phyloP scores from a whole-genome alignment of 2,888 invertebrate species.

The Notocelia uddmanniana region DNA sequence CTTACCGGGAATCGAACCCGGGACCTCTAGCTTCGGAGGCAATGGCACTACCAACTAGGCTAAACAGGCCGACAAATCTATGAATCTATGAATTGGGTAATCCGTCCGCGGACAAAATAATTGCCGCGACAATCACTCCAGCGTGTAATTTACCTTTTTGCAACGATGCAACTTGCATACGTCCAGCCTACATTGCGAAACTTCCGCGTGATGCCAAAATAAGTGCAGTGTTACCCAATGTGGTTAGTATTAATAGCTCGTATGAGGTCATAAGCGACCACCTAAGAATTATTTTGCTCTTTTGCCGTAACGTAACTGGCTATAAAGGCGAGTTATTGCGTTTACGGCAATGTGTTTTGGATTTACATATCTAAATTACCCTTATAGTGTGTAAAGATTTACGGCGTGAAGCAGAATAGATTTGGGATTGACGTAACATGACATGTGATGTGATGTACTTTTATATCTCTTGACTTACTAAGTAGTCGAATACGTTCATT shows the following conservation, averaged over 20 bases:
- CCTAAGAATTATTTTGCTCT: constrained; percentile 40
- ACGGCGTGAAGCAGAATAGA: constrained; percentile 15
- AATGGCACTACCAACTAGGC: too few relatives aligned
- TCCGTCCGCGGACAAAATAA: constrained; percentile 27
- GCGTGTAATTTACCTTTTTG: constrained; percentile 44
- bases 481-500: too few relatives aligned
- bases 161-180: constrained; percentile 43
- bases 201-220: constrained; percentile 45
- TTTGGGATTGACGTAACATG: constrained; percentile 10
- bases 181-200: constrained; percentile 26
- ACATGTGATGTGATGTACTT: too few relatives aligned
- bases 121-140: constrained; percentile 37
- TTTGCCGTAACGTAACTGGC: constrained; percentile 39
- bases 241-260: constrained; percentile 26
- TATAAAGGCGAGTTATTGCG: constrained; percentile 34
- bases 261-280: constrained; percentile 29
- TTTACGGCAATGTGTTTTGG: constrained; percentile 31
- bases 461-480: too few relatives aligned
- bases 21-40: too few relatives aligned
- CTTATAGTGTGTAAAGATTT: constrained; percentile 19
- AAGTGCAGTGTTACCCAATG: constrained; percentile 43
- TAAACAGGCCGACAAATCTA: too few relatives aligned
- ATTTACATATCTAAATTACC: constrained; percentile 40
- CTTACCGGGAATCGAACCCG: too few relatives aligned
- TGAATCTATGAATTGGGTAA: constrained; percentile 27